Percentiles rank a stretch among this genome's conserved stretches.
Evolutionary conservation across 2,888 invertebrate species (phyloP).

Genomic region (Monoplex corrugatus): DNA sequence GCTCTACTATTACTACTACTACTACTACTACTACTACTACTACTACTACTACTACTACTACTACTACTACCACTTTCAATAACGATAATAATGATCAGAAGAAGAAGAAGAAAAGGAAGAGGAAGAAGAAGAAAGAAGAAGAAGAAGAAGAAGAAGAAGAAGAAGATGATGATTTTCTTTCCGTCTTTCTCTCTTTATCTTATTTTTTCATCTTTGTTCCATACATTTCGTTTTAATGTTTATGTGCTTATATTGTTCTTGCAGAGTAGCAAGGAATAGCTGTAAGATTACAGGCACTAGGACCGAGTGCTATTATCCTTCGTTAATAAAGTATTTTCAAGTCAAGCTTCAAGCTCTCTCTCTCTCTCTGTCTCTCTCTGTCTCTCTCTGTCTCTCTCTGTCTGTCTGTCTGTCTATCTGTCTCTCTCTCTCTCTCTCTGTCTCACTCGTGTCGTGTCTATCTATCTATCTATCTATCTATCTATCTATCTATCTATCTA

Average conservation of each 20-base stretch:
- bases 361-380: constrained; percentile 3
- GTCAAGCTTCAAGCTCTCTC: background rate
- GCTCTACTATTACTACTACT: too few relatives aligned
- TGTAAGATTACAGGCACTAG: too few relatives aligned
- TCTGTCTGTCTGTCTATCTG: background rate
- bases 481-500: background rate
- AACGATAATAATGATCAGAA: too few relatives aligned
- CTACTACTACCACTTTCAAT: too few relatives aligned
- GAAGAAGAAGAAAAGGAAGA: background rate
- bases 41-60: too few relatives aligned
- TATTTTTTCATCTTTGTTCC: too few relatives aligned
- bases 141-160: too few relatives aligned
- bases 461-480: background rate
- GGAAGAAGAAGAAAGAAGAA: background rate
- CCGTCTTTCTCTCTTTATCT: background rate
- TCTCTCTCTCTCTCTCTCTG: constrained; percentile 23
- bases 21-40: too few relatives aligned
- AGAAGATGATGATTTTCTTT: background rate
- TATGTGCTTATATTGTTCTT: background rate
- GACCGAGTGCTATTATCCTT: too few relatives aligned
- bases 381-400: background rate
- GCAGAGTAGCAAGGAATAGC: too few relatives aligned
- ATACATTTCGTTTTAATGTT: background rate
- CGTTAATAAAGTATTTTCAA: too few relatives aligned
- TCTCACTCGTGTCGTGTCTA: background rate